Conservation (phyloP, 1,140 invertebrate species). For the Hypsibius dujardini region DNA sequence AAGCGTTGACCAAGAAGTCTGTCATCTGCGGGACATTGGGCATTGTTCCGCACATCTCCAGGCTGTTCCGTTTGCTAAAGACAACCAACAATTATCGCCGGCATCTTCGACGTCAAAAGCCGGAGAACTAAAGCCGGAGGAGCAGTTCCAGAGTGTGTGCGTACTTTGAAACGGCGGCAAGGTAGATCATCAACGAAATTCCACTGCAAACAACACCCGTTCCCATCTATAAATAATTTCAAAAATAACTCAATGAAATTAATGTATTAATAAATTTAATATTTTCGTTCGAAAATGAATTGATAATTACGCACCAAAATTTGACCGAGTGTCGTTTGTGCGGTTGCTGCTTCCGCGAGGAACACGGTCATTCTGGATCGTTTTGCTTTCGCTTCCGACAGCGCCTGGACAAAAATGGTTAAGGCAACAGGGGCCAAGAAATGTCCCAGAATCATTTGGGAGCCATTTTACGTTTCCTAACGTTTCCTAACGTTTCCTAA, state of each 20-base stretch:
- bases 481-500: too few relatives aligned
- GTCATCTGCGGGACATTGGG: neutral
- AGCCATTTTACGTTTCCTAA: too few relatives aligned
- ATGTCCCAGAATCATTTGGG: too few relatives aligned
- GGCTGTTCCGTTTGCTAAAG: neutral
- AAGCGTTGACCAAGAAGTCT: neutral
- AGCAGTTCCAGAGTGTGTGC: neutral
- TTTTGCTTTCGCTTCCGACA: neutral
- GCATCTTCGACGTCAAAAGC: too few relatives aligned
- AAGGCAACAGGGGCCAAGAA: too few relatives aligned
- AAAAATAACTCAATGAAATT: neutral
- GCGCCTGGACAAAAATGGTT: neutral
- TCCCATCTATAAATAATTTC: neutral
- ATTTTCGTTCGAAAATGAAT: neutral
- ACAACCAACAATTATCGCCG: too few relatives aligned
- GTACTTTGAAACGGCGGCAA: neutral
- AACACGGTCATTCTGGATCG: neutral
- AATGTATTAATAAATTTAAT: too few relatives aligned
- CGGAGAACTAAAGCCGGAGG: neutral
- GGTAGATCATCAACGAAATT: slow-evolving; percentile 2
- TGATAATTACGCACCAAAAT: slow-evolving; percentile 10
- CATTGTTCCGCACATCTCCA: slow-evolving; percentile 7
- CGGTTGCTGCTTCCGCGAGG: neutral
- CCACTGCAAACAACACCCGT: neutral
- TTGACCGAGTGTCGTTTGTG: neutral